Base-by-base conservation (phyloP, 2,888 invertebrate genomes). In the Galerucella pusilla region DNA sequence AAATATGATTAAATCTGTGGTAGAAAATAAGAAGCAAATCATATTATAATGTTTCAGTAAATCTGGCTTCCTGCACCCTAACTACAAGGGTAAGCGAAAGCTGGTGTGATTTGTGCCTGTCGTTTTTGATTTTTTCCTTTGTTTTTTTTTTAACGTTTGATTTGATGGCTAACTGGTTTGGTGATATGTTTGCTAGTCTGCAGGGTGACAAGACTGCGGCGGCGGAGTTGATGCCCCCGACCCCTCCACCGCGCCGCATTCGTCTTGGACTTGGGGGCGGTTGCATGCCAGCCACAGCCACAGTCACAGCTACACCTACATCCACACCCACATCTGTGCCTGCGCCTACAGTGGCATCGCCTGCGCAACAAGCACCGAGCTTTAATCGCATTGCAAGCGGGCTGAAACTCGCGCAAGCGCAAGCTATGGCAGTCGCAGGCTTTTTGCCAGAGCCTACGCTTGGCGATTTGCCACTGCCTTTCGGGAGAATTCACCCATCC, bases 371-470 rank as follows among this genome's bases (percentile, higher is more conserved):
- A 83, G 84, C 86, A 84, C 86, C 86, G 83, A 88, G 86, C 87
- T 88, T 88, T 85, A 90, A 88, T 86, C 92, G 89, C 84, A 90
- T 93, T 80, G 93, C 92, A 77, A 92, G 92, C 84, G 93, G 93
- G 75, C 88, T 94, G 79, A 92, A 92, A 86, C 88, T 93, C 82
- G 93, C 93, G 79, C 93, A 93, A 88, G 90, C 91, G 71, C 92
- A 93, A 88, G 93, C 93, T 75, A 92, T 93, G 90, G 93, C 93
- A 77, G 91, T 91, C 77, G 92, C 93, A 78, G 92, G 93, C 79
- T 91, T 93, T 86, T 87, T 91, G 83, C 91, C 91, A 68, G 89
- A 90, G 84, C 86, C 84, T 84, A 86, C 77, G 80, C 72, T 79
- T 74, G 77, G 76, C 78, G 78, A 80, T 73, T 78, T 79, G 81